These are phyloP conservation scores for Elachura formosa DNA, from an alignment of 2,113 vertebrate genomes.

Conservation along the genomic window DNA sequence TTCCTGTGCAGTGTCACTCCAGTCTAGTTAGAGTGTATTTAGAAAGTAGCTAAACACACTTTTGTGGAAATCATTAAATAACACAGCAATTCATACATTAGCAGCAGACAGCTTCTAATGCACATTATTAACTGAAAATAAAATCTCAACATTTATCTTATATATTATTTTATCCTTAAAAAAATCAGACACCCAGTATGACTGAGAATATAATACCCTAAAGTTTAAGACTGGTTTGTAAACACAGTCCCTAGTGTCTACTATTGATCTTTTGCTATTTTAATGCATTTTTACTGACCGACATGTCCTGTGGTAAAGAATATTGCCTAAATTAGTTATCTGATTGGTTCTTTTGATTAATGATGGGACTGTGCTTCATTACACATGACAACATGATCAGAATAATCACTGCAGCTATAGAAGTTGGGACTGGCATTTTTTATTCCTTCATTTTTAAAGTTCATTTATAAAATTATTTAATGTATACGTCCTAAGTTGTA, in stretches of 20 bases:
- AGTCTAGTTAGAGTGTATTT: conserved; percentile 46
- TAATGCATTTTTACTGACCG: conserved; percentile 86
- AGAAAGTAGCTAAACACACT: conserved; percentile 48
- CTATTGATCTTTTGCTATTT: conserved; percentile 86
- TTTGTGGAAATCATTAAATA: conserved; percentile 54
- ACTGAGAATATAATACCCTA: conserved; percentile 74
- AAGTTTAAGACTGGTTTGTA: conserved; percentile 78
- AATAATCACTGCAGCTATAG: conserved; percentile 78
- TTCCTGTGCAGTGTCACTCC: conserved; percentile 45
- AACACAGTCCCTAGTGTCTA: conserved; percentile 75
- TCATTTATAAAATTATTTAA: conserved; percentile 92
- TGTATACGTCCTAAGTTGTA: conserved; percentile 80
- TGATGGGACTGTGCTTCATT: conserved; percentile 83
- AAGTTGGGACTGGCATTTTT: conserved; percentile 70
- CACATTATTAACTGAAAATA: conserved; percentile 56
- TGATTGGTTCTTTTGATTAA: conserved; percentile 93
- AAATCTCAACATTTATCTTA: conserved; percentile 58
- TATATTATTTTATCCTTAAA: conserved; percentile 52
- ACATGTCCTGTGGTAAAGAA: conserved; percentile 87
- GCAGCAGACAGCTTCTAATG: conserved; percentile 35
- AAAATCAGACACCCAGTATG: conserved; percentile 56
- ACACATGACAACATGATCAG: conserved; percentile 87
- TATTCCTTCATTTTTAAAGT: conserved; percentile 83
- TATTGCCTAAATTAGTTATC: conserved; percentile 94
- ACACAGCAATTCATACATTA: conserved; percentile 48